Base-by-base conservation (phyloP, 2,113 vertebrate species). In the Zeus faber region DNA sequence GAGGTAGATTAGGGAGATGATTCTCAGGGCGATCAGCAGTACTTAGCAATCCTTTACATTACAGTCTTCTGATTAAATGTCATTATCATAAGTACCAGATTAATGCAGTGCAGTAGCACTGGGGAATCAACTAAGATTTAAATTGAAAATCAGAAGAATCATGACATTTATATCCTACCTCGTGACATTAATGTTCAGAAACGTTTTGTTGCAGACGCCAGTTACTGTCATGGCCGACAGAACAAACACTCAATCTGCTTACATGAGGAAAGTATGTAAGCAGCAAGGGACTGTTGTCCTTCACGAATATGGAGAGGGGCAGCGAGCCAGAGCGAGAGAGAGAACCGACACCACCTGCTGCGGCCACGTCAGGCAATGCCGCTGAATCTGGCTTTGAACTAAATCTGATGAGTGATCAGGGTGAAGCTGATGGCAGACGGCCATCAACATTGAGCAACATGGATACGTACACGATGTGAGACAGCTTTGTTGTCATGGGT, bases 341-440 rank as follows among this genome's bases (percentile, higher is more conserved):
- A 50, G 49, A 31, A 6, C 17, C 1, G 33, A 47, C 45, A 17
- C 56, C 58, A 56, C 20, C 62, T 63, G 18, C 16, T 27, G 18
- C 26, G 21, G 44, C 43, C 29, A 56, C 47, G 57, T 35, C 31
- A 37, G 25, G 1, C n/a, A 57, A 59, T 47, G 26, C 23, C 7
- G 27, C 46, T 62, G 55, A 70, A 49, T 74, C 54, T 56, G 29
- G 9, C 53, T n/a, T 5, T 29, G 20, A 37, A n/a, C 24, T 14
- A 4, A 1, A n/a, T n/a, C n/a, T n/a, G n/a, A 40, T 40, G 37
- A 40, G 16, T 6, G 6, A n/a, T 10, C 17, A 21, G 49, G 45
- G 26, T 39, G 31, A n/a, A n/a, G n/a, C n/a, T n/a, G n/a, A n/a
- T n/a, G n/a, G n/a, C n/a, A n/a, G n/a, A n/a, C n/a, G n/a, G n/a